A percentile compares a stretch with the other conserved stretches of the same genome.
Conservation (phyloP, 2,888 invertebrate genomes). For the Thecophora atra region DNA sequence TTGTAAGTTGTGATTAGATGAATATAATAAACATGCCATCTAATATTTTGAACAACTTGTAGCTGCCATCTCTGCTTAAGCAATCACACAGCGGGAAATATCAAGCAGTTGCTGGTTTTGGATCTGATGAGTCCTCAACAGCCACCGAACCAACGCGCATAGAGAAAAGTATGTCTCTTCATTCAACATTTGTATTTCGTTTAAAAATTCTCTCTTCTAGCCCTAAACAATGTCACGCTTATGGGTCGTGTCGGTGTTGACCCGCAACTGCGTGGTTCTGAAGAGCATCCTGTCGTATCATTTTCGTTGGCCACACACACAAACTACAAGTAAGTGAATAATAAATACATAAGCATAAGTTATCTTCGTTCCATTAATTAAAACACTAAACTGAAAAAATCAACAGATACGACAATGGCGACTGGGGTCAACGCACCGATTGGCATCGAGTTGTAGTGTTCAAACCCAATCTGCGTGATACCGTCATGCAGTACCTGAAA, state of each 20-base stretch:
- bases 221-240: conserved; percentile 84
- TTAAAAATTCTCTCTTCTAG: conserved; percentile 63
- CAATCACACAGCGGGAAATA: conserved; percentile 1
- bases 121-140: conserved; percentile 25
- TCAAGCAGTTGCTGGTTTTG: conserved; percentile 20
- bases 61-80: conserved; percentile 23
- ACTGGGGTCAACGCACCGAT: conserved; percentile 85
- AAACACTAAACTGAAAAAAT: not conserved
- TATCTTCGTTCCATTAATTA: not conserved
- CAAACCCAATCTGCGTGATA: conserved; percentile 82
- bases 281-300: conserved; percentile 84
- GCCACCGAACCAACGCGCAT: conserved; percentile 36
- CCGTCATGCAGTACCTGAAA: conserved; percentile 79
- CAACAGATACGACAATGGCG: conserved; percentile 75
- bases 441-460: conserved; percentile 93
- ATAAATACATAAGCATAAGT: not conserved
- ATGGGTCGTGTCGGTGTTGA: conserved; percentile 89
- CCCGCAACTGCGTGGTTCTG: conserved; percentile 84
- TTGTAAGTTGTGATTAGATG: conserved; percentile 6
- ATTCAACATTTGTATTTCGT: conserved; percentile 13
- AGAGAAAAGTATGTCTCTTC: conserved; percentile 42
- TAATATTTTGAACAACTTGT: not conserved
- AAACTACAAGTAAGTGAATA: conserved; percentile 73
- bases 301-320: conserved; percentile 91
- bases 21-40: not conserved